Conservation (phyloP, 2,113 vertebrate genomes). For the Bos indicus region DNA sequence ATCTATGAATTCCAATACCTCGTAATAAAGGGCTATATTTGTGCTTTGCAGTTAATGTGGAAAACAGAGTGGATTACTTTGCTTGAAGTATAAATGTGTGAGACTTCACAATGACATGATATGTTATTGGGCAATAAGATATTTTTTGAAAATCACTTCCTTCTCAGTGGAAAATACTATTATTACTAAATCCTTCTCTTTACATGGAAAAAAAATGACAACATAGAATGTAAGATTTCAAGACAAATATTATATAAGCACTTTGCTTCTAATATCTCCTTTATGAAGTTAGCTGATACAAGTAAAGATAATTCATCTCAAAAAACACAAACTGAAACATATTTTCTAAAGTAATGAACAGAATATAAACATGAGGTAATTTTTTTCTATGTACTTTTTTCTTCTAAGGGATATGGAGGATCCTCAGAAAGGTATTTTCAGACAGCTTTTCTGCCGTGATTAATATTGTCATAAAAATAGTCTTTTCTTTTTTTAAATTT, state of each 20-base stretch:
- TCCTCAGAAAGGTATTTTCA: not conserved
- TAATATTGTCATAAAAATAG: not conserved
- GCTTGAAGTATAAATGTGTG: not conserved
- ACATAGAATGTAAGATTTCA: not conserved
- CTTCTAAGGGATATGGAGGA: not conserved
- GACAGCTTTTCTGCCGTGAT: not conserved
- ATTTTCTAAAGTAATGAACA: not conserved
- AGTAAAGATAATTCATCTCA: not conserved
- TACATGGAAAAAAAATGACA: not conserved
- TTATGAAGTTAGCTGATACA: not conserved
- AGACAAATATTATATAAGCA: not conserved
- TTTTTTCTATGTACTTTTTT: not conserved
- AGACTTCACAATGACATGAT: not conserved
- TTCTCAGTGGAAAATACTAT: not conserved
- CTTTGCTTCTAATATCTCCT: not conserved
- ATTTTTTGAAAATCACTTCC: not conserved
- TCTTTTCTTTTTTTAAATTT: not conserved
- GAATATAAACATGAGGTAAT: not conserved
- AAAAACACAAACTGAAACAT: not conserved
- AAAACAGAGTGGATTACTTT: not conserved
- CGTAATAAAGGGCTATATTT: not conserved
- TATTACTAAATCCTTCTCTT: not conserved
- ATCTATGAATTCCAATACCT: not conserved
- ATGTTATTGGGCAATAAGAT: not conserved
- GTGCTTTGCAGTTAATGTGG: not conserved